phyloP scores from a whole-genome alignment of 2,888 invertebrate genomes.

The Celastrina argiolus region DNA sequence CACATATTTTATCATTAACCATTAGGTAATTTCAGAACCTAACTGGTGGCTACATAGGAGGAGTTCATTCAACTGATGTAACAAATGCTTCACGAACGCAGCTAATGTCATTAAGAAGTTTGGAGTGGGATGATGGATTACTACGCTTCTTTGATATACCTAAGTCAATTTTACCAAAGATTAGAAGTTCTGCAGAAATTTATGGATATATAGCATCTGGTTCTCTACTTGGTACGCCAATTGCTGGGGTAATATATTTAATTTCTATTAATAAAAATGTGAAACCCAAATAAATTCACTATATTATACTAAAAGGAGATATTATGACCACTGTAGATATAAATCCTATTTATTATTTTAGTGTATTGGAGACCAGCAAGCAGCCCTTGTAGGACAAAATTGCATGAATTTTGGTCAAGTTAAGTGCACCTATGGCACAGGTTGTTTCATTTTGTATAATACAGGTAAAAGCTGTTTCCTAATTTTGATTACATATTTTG shows the following conservation, averaged over 20 bases:
- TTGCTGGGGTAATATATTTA: slow-evolving; percentile 86
- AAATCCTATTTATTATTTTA: slow-evolving; percentile 47
- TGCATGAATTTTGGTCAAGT: slow-evolving; percentile 93
- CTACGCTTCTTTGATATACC: slow-evolving; percentile 94
- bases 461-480: slow-evolving; percentile 84
- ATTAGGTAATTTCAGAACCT: slow-evolving; percentile 68
- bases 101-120: slow-evolving; percentile 93
- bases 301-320: too few species aligned
- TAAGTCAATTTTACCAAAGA: slow-evolving; percentile 88
- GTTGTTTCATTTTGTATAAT: slow-evolving; percentile 96
- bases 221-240: slow-evolving; percentile 86
- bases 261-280: slow-evolving; percentile 22
- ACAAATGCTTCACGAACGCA: slow-evolving; percentile 98
- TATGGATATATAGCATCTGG: slow-evolving; percentile 89
- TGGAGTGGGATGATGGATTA: slow-evolving; percentile 93
- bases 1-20: neutral
- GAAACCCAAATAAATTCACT: neutral
- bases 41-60: slow-evolving; percentile 75
- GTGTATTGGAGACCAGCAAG: slow-evolving; percentile 97
- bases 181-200: slow-evolving; percentile 93
- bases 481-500: neutral
- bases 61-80: slow-evolving; percentile 93
- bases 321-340: too few species aligned
- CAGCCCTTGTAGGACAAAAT: slow-evolving; percentile 94
- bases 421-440: slow-evolving; percentile 97